These are phyloP conservation scores for Cydia pomonella DNA, from an alignment of 1,140 invertebrate species.

Conservation along the genomic window DNA sequence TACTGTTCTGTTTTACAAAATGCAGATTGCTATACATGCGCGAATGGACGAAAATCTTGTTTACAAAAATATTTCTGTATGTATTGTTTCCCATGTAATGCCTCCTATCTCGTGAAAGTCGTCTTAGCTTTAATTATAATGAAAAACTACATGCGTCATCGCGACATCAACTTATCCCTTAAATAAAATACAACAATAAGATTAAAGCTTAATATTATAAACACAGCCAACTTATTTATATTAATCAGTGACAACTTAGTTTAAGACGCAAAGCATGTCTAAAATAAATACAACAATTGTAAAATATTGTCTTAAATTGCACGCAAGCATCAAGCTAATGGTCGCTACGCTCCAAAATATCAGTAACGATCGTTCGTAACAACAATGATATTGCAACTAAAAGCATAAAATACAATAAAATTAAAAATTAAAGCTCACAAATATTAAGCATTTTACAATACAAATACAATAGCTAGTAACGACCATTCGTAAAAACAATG, in stretches of 20 bases:
- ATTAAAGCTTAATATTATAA: constrained; percentile 18
- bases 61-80: constrained; percentile 12
- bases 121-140: not conserved
- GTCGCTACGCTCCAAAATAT: not conserved
- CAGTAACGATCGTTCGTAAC: not conserved
- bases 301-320: constrained; percentile 24
- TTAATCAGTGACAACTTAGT: not conserved
- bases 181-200: constrained; percentile 6
- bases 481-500: not conserved
- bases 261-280: constrained; percentile 3
- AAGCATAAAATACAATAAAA: constrained; percentile 1
- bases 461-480: not conserved
- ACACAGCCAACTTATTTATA: not conserved
- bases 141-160: not conserved
- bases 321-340: constrained; percentile 21
- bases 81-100: constrained; percentile 1
- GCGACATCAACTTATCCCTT: not conserved
- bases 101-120: not conserved
- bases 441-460: not conserved
- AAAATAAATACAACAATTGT: constrained; percentile 15
- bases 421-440: not conserved
- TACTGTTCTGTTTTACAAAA: constrained; percentile 7
- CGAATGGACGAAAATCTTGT: not conserved
- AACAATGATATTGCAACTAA: not conserved
- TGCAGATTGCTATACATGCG: not conserved